Evolutionary conservation across 2,113 vertebrate genomes (phyloP), one percentile per base, ranked within the genome.

Genomic region (Sylvia atricapilla): DNA sequence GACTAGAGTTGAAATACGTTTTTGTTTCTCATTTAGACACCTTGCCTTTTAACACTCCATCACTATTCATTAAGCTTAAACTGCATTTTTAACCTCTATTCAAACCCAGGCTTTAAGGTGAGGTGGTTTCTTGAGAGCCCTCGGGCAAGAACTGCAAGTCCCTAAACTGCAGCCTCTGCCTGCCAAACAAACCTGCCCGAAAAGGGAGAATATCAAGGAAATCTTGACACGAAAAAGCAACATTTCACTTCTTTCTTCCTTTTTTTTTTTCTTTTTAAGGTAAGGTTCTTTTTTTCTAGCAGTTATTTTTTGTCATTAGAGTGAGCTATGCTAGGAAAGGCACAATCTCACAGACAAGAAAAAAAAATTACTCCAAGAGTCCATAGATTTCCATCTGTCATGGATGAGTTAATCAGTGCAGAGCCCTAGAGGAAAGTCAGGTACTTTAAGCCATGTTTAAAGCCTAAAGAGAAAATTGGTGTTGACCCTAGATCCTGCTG

Each of bases 1-100:
- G 52, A 69, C 24, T 27, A 4, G 14, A 46, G 68, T 15, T 52
- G 55, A 67, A 89, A 84, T 6, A 13, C 5, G 7, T 15, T 73
- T 89, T 83, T 77, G 58, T 88, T 92, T 77, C 83, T 89, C 69
- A 87, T 91, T 91, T 89, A 60, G 77, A 25, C 58, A 64, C 24
- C 30, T 84, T 41, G 35, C 37, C 69, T 93, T 72, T 85, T 79
- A 95, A 56, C 74, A 56, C 24, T 31, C 79, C 86, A 86, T 72
- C 87, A 52, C 49, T 75, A 64, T 69, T 91, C 86, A 94, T 89
- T 89, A 92, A n/a, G 37, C 16, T 90, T 62, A 90, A 93, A 83
- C 44, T 22, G 89, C 80, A 18, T 90, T 77, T 96, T 94, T 84
- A 82, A 84, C 94, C 89, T 94, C 69, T 18, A 19, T 25, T 84